phyloP scores from a whole-genome alignment of 2,888 invertebrate species.

The Helleia helle region DNA sequence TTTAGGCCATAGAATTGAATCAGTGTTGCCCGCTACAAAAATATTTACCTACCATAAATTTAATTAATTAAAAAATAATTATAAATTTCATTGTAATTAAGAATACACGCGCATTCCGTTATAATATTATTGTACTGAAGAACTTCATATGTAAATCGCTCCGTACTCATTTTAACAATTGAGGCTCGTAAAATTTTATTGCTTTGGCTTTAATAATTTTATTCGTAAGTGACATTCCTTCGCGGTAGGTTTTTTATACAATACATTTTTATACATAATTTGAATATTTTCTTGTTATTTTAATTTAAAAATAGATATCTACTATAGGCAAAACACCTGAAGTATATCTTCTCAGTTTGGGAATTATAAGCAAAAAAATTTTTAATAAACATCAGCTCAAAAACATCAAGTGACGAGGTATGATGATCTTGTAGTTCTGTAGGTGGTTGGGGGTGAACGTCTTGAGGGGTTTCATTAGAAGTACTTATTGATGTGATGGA shows the following conservation, averaged over 20 bases:
- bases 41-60: constrained; percentile 46
- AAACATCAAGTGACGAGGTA: no score
- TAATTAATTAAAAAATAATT: constrained; percentile 32
- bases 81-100: not conserved
- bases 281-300: constrained; percentile 1
- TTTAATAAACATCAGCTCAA: no score
- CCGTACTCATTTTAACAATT: constrained; percentile 2
- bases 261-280: not conserved
- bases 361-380: no score
- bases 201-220: not conserved
- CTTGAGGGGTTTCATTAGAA: no score
- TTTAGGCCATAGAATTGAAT: constrained; percentile 23
- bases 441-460: no score
- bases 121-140: constrained; percentile 1
- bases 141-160: constrained; percentile 1
- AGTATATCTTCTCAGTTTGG: no score
- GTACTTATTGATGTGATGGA: no score
- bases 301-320: no score
- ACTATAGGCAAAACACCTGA: no score
- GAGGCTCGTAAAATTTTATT: constrained; percentile 5
- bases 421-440: no score
- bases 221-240: not conserved
- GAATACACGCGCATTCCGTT: not conserved
- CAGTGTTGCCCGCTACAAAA: constrained; percentile 45
- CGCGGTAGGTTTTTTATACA: not conserved